Evolutionary conservation across 2,113 vertebrate species (phyloP).

Genomic region (Onychostoma macrolepis): DNA sequence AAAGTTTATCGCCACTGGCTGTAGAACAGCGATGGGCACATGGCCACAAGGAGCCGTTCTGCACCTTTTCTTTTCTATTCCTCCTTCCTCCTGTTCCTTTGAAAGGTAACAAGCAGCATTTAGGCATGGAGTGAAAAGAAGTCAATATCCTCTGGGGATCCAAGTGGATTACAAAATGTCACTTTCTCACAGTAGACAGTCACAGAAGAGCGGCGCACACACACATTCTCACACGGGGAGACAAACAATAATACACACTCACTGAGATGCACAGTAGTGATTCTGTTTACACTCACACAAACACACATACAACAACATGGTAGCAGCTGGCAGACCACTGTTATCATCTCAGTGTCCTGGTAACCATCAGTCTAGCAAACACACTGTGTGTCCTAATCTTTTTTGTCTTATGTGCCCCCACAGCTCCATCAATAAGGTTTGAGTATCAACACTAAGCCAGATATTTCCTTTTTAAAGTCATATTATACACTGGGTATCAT

Average conservation of each 20-base stretch:
- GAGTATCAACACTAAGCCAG: neutral
- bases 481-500: neutral
- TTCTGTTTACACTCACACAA: slow-evolving; percentile 34
- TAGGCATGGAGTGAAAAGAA: slow-evolving; percentile 55
- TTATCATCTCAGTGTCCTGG: slow-evolving; percentile 43
- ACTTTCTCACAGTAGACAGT: slow-evolving; percentile 56
- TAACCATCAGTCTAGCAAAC: slow-evolving; percentile 49
- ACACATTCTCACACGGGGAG: slow-evolving; percentile 29
- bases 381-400: neutral
- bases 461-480: neutral
- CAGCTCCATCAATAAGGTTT: neutral
- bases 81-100: slow-evolving; percentile 43
- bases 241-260: slow-evolving; percentile 30
- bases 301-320: slow-evolving; percentile 43
- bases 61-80: slow-evolving; percentile 35
- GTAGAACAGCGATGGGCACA: slow-evolving; percentile 31
- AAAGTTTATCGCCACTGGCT: slow-evolving; percentile 1
- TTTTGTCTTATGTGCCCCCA: neutral
- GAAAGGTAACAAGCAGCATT: slow-evolving; percentile 55
- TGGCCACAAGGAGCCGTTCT: slow-evolving; percentile 23
- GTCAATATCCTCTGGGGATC: slow-evolving; percentile 64
- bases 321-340: slow-evolving; percentile 34
- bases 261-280: slow-evolving; percentile 18
- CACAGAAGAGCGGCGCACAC: slow-evolving; percentile 40
- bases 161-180: slow-evolving; percentile 67